Conservation (phyloP, 2,797 vertebrate species). For the Danio kyathit region DNA sequence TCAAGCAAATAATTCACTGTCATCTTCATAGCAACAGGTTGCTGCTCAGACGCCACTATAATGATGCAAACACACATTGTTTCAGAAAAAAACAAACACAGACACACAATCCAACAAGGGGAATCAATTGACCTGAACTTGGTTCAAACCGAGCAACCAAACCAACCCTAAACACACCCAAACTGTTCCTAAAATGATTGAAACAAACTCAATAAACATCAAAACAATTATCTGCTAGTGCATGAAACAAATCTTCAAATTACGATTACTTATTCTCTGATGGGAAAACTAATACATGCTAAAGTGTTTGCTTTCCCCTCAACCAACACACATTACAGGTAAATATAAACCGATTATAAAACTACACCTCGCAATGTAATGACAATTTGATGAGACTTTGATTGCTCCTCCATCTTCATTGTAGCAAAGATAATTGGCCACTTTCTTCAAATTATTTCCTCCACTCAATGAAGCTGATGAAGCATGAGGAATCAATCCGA, state of each 20-base stretch:
- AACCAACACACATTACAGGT: conserved; percentile 48
- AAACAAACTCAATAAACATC: neutral
- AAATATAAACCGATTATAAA: conserved; percentile 50
- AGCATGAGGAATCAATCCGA: conserved; percentile 63
- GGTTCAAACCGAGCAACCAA: neutral
- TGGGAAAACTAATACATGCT: conserved; percentile 9
- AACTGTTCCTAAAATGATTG: neutral
- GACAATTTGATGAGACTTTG: conserved; percentile 62
- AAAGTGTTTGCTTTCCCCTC: conserved; percentile 30
- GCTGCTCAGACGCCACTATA: too few species aligned
- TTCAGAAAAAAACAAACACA: too few species aligned
- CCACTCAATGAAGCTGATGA: conserved; percentile 63
- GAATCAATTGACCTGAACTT: too few species aligned
- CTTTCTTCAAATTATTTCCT: conserved; percentile 65
- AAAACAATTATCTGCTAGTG: neutral
- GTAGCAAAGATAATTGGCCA: conserved; percentile 63
- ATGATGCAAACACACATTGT: too few species aligned
- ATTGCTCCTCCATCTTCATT: conserved; percentile 63
- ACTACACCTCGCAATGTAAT: conserved; percentile 53
- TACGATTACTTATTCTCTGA: conserved; percentile 16
- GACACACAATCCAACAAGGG: too few species aligned
- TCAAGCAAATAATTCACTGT: too few species aligned
- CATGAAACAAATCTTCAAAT: neutral
- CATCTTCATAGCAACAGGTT: too few species aligned
- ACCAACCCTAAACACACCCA: neutral